phyloP scores from a whole-genome alignment of 2,888 invertebrate genomes.

The Eumerus sabulonum region DNA sequence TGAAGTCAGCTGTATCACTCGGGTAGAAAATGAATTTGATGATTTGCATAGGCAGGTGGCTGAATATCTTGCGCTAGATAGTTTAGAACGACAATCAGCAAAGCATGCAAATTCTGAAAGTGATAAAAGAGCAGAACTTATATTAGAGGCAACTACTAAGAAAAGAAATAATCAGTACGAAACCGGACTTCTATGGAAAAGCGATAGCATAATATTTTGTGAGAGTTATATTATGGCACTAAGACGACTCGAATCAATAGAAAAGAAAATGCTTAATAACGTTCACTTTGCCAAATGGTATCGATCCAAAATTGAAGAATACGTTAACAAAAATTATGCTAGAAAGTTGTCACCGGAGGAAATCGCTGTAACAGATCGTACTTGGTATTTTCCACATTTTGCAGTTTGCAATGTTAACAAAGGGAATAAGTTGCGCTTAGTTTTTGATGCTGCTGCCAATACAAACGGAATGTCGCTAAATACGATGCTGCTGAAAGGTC shows the following conservation, averaged over 20 bases:
- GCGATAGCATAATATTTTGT: slow-evolving; percentile 36
- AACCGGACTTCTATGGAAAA: slow-evolving; percentile 69
- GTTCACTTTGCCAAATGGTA: slow-evolving; percentile 41
- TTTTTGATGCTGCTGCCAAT: slow-evolving; percentile 73
- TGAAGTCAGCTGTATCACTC: slow-evolving; percentile 25
- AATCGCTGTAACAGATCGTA: slow-evolving; percentile 20
- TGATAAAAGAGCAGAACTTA: slow-evolving; percentile 23
- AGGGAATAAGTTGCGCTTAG: slow-evolving; percentile 70
- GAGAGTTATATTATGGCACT: slow-evolving; percentile 47
- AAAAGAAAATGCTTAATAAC: slow-evolving; percentile 56
- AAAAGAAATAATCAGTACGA: slow-evolving; percentile 44
- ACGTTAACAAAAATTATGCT: background rate
- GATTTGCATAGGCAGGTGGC: slow-evolving; percentile 20
- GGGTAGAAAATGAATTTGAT: slow-evolving; percentile 8
- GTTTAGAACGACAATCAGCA: background rate
- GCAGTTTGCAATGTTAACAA: slow-evolving; percentile 69
- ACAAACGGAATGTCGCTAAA: slow-evolving; percentile 70
- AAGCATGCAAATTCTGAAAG: slow-evolving; percentile 9
- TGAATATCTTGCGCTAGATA: slow-evolving; percentile 3
- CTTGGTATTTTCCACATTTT: slow-evolving; percentile 71
- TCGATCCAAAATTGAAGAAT: slow-evolving; percentile 37
- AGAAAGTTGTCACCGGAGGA: background rate
- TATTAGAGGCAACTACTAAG: slow-evolving; percentile 27
- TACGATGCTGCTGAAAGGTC: slow-evolving; percentile 70
- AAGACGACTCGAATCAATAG: slow-evolving; percentile 46